phyloP scores from a whole-genome alignment of 2,113 vertebrate species.

The Ardeotis arabs region DNA sequence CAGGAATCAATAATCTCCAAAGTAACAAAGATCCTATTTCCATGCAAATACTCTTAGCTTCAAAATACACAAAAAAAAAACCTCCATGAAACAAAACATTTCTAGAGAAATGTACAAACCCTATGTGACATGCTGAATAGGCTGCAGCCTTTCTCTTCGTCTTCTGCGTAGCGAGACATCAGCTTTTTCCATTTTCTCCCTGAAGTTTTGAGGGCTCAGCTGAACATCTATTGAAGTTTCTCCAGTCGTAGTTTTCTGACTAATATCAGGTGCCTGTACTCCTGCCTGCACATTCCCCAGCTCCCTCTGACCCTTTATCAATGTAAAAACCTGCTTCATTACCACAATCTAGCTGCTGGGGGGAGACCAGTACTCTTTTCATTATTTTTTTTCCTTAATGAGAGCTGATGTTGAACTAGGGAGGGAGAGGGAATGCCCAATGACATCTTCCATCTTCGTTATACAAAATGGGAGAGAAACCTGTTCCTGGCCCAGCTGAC shows the following conservation, averaged over 20 bases:
- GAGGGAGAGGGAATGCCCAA: neutral
- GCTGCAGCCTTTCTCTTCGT: neutral
- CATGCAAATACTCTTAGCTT: conserved; percentile 30
- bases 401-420: neutral
- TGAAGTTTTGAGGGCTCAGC: neutral
- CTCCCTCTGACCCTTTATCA: neutral
- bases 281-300: neutral
- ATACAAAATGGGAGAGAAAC: neutral
- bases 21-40: conserved; percentile 49
- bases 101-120: neutral
- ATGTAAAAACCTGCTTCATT: neutral
- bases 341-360: neutral
- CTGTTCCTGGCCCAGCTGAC: neutral
- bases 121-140: neutral
- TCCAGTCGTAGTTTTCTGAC: neutral
- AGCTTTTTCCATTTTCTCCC: neutral
- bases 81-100: neutral
- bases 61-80: neutral
- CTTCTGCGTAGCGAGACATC: neutral
- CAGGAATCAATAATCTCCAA: conserved; percentile 48
- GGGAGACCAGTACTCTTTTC: neutral
- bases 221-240: neutral
- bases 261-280: neutral
- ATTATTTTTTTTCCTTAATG: neutral
- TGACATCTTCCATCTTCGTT: neutral